Evolutionary conservation across 1,140 invertebrate genomes (phyloP).

Genomic region (Diorhabda carinulata): DNA sequence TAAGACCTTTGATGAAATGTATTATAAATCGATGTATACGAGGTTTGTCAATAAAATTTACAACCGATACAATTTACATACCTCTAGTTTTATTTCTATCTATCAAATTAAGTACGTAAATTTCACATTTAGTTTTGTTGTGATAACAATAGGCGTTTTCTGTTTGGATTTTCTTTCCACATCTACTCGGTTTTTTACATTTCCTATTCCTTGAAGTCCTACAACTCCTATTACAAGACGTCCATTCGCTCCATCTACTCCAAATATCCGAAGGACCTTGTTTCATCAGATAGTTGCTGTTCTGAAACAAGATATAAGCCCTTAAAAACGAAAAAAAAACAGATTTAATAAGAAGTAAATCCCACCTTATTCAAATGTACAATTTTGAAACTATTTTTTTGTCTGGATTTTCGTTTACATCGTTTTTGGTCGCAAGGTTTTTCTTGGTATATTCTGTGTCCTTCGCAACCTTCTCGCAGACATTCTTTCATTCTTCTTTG

Average conservation of each 20-base stretch:
- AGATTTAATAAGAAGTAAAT: background rate
- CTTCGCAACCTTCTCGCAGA: conserved; percentile 30
- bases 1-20: no score
- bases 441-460: conserved; percentile 38
- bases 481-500: conserved; percentile 42
- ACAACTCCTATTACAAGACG: conserved; percentile 48
- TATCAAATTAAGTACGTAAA: conserved; percentile 58
- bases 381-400: conserved; percentile 32
- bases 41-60: no score
- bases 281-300: conserved; percentile 31
- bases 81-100: conserved; percentile 8
- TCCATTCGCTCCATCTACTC: conserved; percentile 51
- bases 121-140: conserved; percentile 73
- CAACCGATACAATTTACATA: background rate
- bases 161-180: conserved; percentile 66
- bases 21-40: no score
- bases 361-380: conserved; percentile 36
- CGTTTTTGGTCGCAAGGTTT: conserved; percentile 36
- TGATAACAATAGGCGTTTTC: conserved; percentile 81
- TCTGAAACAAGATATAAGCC: conserved; percentile 26
- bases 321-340: background rate
- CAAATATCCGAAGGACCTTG: conserved; percentile 36
- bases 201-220: conserved; percentile 54
- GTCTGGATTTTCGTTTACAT: conserved; percentile 36
- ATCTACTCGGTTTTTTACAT: conserved; percentile 70